Percentiles rank a stretch among this genome's conserved stretches.
These are phyloP conservation scores for Leptinotarsa rubiginosa DNA, from an alignment of 2,888 invertebrate genomes.

Conservation along the genomic window DNA sequence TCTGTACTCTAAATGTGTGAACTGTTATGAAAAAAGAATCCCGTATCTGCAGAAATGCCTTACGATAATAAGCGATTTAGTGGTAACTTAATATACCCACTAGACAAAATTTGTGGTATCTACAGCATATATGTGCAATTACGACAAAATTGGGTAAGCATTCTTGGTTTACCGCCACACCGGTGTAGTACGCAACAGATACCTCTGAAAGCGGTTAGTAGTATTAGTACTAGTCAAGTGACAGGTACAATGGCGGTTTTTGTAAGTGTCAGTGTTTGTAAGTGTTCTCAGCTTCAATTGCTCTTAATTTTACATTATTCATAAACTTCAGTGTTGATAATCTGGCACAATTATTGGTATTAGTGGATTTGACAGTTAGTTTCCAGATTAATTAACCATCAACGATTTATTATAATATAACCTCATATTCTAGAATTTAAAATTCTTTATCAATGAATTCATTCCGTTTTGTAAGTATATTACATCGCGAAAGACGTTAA, in stretches of 20 bases:
- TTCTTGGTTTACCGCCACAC: constrained; percentile 1
- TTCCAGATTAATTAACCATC: neutral
- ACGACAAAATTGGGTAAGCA: neutral
- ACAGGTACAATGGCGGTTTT: neutral
- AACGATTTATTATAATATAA: neutral
- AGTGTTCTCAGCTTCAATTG: neutral
- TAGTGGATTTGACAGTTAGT: constrained; percentile 4
- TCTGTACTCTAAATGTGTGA: neutral
- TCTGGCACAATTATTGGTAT: neutral
- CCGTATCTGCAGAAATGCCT: constrained; percentile 1
- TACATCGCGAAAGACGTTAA: neutral
- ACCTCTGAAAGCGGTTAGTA: neutral
- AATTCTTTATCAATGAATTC: neutral
- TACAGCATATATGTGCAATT: neutral
- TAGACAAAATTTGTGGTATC: neutral
- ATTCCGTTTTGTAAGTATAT: neutral
- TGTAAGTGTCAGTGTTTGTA: neutral
- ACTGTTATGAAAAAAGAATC: neutral
- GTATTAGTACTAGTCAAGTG: neutral
- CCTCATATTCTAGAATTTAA: neutral
- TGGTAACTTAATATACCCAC: neutral
- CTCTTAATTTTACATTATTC: neutral
- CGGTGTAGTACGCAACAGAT: neutral
- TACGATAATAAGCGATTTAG: constrained; percentile 1
- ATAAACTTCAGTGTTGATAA: neutral